Conservation (phyloP, 2,113 vertebrate genomes). For the Morone saxatilis region DNA sequence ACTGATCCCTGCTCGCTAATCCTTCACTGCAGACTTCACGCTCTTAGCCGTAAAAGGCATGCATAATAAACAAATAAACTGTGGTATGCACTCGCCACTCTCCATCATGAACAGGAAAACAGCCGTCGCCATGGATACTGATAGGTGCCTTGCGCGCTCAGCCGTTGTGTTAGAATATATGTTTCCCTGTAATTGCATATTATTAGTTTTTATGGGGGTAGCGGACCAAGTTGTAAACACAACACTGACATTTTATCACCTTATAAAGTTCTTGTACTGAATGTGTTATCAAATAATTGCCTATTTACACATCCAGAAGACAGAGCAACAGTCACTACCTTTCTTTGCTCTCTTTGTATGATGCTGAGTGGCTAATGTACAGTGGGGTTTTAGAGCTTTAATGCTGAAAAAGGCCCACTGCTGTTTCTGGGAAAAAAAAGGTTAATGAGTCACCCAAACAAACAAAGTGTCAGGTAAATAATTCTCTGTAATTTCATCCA, state of each 20-base stretch:
- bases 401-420: too few relatives aligned
- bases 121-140: constrained; percentile 15
- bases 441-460: not conserved
- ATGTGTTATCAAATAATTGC: not conserved
- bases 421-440: too few relatives aligned
- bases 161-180: not conserved
- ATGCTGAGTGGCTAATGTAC: too few relatives aligned
- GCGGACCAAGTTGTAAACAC: not conserved
- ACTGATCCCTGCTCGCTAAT: not conserved
- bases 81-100: not conserved
- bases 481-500: not conserved
- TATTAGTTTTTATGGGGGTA: not conserved
- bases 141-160: not conserved
- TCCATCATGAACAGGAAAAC: not conserved
- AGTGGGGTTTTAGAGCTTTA: too few relatives aligned
- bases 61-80: constrained; percentile 9
- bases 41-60: not conserved
- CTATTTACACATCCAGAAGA: not conserved
- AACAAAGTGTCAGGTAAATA: not conserved
- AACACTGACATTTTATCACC: not conserved
- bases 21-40: not conserved
- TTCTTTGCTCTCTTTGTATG: too few relatives aligned
- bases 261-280: not conserved
- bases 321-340: not conserved
- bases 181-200: not conserved